Conservation (phyloP, 2,797 vertebrate genomes). For the Xiphorhynchus erythropygius region DNA sequence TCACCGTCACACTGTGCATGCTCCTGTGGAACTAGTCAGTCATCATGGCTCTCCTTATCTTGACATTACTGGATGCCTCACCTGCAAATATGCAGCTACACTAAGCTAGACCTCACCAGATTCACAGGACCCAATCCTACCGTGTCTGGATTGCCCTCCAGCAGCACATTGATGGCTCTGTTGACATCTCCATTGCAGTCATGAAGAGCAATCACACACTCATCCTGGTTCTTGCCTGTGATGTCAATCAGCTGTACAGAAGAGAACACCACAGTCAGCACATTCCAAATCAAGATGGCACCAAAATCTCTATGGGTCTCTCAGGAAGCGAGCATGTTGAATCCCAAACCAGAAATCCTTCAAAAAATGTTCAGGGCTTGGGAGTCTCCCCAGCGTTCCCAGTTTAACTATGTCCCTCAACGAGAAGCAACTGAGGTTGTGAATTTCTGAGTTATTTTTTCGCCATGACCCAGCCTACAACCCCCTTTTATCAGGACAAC, state of each 20-base stretch:
- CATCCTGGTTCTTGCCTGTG: slow-evolving; percentile 99
- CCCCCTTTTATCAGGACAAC: neutral
- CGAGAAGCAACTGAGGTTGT: accelerated
- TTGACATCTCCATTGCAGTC: slow-evolving; percentile 98
- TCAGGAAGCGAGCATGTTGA: neutral
- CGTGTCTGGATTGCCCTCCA: slow-evolving; percentile 98
- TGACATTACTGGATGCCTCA: neutral
- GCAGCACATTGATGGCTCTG: slow-evolving; percentile 97
- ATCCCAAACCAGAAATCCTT: neutral
- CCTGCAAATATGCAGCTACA: neutral
- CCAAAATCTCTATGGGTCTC: neutral
- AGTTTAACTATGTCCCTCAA: neutral
- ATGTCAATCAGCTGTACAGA: slow-evolving; percentile 92
- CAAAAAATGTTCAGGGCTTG: neutral
- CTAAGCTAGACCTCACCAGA: neutral
- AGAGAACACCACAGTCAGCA: neutral
- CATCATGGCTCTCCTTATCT: neutral
- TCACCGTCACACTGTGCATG: neutral
- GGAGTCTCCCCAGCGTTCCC: neutral
- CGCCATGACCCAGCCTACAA: neutral
- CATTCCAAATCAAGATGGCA: accelerated
- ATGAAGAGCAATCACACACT: slow-evolving; percentile 98
- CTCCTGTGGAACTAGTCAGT: neutral
- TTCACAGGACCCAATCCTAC: slow-evolving; percentile 74
- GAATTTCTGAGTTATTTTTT: neutral